phyloP scores from a whole-genome alignment of 2,113 vertebrate species.

The Alethe castanea region DNA sequence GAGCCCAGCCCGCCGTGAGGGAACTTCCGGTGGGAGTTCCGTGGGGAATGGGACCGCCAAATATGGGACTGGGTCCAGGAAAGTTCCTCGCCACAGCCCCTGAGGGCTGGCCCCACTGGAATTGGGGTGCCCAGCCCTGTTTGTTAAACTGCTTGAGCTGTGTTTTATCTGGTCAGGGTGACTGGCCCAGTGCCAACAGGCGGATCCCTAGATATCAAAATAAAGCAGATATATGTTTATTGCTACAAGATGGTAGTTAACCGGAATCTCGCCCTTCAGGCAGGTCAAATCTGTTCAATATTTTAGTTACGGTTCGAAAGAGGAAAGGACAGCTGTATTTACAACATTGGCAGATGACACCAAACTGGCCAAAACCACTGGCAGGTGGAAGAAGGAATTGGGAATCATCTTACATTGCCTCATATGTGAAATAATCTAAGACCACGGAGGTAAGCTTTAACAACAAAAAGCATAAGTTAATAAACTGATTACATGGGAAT shows the following conservation, averaged over 20 bases:
- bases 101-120: fast-evolving
- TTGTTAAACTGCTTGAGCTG: background rate
- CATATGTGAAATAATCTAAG: background rate
- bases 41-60: fast-evolving
- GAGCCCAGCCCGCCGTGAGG: fast-evolving
- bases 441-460: background rate
- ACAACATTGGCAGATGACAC: background rate
- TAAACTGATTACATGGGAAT: background rate
- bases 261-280: background rate
- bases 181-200: background rate
- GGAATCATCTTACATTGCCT: background rate
- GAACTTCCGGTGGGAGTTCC: background rate
- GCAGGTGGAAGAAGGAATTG: background rate
- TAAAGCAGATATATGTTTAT: background rate
- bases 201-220: background rate
- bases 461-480: background rate
- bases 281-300: background rate
- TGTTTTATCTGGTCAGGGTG: background rate
- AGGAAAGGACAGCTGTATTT: background rate
- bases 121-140: too few species aligned
- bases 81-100: fast-evolving
- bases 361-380: background rate
- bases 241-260: background rate
- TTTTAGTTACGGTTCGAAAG: background rate
- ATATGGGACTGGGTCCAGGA: fast-evolving